These are phyloP conservation scores for Chrysomela aeneicollis DNA, from an alignment of 2,888 invertebrate species.

Conservation along the genomic window DNA sequence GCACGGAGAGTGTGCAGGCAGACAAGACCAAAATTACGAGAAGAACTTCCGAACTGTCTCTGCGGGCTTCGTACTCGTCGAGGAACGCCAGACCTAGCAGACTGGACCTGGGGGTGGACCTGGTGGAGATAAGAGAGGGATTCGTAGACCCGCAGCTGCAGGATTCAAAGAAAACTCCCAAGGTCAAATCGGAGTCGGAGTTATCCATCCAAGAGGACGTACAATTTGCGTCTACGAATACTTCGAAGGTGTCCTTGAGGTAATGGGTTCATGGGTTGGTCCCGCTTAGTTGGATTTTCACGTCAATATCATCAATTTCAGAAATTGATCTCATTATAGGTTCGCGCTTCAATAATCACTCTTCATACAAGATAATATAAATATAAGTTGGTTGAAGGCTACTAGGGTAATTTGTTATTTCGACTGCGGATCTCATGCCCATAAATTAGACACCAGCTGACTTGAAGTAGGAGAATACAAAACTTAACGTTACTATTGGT, in stretches of 20 bases:
- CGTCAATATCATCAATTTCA: too few species aligned
- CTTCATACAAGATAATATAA: too few species aligned
- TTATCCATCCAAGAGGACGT: slow-evolving; percentile 35
- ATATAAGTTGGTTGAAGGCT: too few species aligned
- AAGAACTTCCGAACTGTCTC: slow-evolving; percentile 55
- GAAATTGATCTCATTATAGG: too few species aligned
- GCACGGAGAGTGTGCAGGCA: slow-evolving; percentile 22
- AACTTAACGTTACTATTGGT: too few species aligned
- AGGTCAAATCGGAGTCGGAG: slow-evolving; percentile 27
- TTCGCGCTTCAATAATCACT: too few species aligned
- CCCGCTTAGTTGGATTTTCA: too few species aligned
- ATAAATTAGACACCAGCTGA: too few species aligned
- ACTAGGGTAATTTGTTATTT: too few species aligned
- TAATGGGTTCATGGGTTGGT: slow-evolving; percentile 10
- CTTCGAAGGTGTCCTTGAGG: slow-evolving; percentile 36
- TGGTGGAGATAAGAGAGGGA: slow-evolving; percentile 59
- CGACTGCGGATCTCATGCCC: too few species aligned
- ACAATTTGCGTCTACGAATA: slow-evolving; percentile 17
- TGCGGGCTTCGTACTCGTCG: slow-evolving; percentile 51
- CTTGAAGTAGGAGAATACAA: too few species aligned
- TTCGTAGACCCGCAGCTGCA: slow-evolving; percentile 34
- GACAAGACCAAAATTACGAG: slow-evolving; percentile 50
- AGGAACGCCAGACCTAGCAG: slow-evolving; percentile 60
- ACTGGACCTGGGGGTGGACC: slow-evolving; percentile 59
- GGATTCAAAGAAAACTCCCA: slow-evolving; percentile 28